Evolutionary conservation across 2,888 invertebrate species (phyloP), one percentile per base, ranked within the genome.

Genomic region (Hypsopygia costalis): DNA sequence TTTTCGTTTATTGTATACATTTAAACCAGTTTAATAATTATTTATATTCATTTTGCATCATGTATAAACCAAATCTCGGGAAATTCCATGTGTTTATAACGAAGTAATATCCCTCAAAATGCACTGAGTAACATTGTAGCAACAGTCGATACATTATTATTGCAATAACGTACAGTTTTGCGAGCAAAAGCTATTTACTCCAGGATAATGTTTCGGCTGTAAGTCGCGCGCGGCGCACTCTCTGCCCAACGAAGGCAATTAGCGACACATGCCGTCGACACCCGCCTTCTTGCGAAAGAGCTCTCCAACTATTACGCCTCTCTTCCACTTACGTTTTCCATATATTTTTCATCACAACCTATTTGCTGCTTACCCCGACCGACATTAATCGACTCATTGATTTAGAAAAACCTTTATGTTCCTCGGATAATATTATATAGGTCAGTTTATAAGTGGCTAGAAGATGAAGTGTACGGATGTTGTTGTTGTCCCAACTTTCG

Each of bases 211-310:
- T 48, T 44, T 50, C 33, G 44, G 46, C 29, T 41, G 42, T 51
- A 40, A 36, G 48, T 44, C 47, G 46, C 40, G 51, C 43, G 40
- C 49, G 44, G 49, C 49, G 44, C 49, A 53, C 57, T 61, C 59
- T 56, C 65, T 68, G 69, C 51, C 71, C 71, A 69, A 69, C 65
- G 67, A 68, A 66, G 71, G 73, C 78, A 80, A 82, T 83, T 81
- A 81, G 74, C 50, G 66, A 62, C 80, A 81, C 68, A 73, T 72
- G 78, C 68, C 68, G 69, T 63, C 68, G 58, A 63, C 73, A 62
- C 61, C 47, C 58, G 55, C 52, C 64, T 16, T 16, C 16, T 63
- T 57, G 57, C 52, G 49, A 56, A 58, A 65, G 57, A 50, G 58
- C 58, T 53, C 60, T 65, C 50, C 53, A 62, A 64, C 67, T 70